A percentile compares a stretch with the other conserved stretches of the same genome.
Evolutionary conservation across 30 jellyfish, hydroid and myxozoan species (phyloP).

Genomic region (Aurelia coerulea): DNA sequence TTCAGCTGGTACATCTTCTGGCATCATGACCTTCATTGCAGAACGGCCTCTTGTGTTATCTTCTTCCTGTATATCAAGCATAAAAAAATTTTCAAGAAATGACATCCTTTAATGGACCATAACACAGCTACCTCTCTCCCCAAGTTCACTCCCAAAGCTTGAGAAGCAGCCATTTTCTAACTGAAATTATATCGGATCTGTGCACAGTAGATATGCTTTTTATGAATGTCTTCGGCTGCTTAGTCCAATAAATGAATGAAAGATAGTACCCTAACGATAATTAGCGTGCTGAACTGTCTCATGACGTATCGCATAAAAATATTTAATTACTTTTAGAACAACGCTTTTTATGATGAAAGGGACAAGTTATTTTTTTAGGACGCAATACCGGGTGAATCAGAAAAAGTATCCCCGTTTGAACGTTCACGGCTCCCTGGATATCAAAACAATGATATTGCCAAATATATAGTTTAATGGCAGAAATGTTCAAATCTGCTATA

Average conservation of each 20-base stretch:
- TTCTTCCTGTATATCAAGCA: neutral
- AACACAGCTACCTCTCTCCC: too few relatives aligned
- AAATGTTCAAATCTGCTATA: too few relatives aligned
- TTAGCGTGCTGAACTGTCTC: neutral
- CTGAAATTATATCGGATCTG: too few relatives aligned
- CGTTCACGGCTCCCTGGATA: too few relatives aligned
- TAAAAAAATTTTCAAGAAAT: neutral
- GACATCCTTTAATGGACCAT: neutral
- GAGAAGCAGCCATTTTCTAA: too few relatives aligned
- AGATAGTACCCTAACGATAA: neutral
- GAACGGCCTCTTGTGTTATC: neutral
- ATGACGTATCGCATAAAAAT: neutral
- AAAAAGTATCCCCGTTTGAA: too few relatives aligned
- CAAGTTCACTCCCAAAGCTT: too few relatives aligned
- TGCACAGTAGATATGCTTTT: too few relatives aligned
- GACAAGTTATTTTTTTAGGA: neutral
- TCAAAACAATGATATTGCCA: too few relatives aligned
- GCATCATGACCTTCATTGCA: constrained; percentile 7
- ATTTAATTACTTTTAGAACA: neutral
- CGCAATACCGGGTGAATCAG: neutral
- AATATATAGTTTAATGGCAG: too few relatives aligned
- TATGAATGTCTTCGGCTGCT: too few relatives aligned
- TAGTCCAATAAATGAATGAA: too few relatives aligned
- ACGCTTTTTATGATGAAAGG: neutral
- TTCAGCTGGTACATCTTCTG: neutral